Conservation (phyloP, 2,888 invertebrate genomes). For the Lycia hirtaria region DNA sequence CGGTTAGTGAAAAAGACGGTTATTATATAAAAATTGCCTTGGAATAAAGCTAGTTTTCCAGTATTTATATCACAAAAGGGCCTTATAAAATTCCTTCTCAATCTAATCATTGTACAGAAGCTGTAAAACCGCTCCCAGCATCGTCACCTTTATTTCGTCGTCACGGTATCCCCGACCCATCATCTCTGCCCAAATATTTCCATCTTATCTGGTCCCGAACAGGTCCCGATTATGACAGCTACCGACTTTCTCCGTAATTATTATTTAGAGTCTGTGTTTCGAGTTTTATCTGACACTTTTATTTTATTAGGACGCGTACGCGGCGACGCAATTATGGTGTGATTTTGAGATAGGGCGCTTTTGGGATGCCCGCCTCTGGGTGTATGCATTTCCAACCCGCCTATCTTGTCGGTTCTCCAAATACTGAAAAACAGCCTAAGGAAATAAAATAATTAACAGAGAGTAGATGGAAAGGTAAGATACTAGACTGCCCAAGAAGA, state of each 20-base stretch:
- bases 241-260: conserved; percentile 79
- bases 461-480: too few species aligned
- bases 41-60: too few species aligned
- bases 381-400: neutral
- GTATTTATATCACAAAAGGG: too few species aligned
- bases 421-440: neutral
- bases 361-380: conserved; percentile 7
- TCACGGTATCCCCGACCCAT: conserved; percentile 15
- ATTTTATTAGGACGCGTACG: conserved; percentile 32
- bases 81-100: too few species aligned
- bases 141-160: conserved; percentile 27
- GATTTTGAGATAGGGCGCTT: conserved; percentile 10
- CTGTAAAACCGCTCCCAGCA: conserved; percentile 30
- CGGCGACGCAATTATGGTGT: conserved; percentile 12
- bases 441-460: too few species aligned
- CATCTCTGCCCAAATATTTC: conserved; percentile 66
- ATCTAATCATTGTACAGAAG: neutral
- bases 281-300: conserved; percentile 60
- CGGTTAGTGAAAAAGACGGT: too few species aligned
- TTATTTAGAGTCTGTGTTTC: conserved; percentile 65
- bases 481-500: too few species aligned
- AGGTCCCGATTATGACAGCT: conserved; percentile 45
- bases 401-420: neutral
- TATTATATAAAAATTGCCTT: too few species aligned
- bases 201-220: conserved; percentile 57